Evolutionary conservation across 2,888 invertebrate genomes (phyloP), one percentile per base, ranked within the genome.

Genomic region (Reticulitermes lucifugus): DNA sequence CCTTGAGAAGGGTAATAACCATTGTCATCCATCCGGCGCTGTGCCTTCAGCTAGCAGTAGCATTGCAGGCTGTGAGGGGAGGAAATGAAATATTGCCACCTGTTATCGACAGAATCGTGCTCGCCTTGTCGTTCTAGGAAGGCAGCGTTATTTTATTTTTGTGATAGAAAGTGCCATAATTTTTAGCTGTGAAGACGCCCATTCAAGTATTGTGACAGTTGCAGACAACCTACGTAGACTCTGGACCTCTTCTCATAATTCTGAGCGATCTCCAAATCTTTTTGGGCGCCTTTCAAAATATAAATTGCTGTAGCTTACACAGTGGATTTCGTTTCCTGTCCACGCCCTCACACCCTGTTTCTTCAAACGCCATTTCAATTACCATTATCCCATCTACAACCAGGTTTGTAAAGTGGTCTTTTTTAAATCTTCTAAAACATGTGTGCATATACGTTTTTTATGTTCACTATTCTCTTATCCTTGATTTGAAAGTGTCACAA

Each of bases 111-210:
- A 65, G 65, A n/a, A n/a, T 12, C 65, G 7, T 65, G 25, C 65
- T n/a, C 7, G 4, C 65, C 9, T 65, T 25, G 4, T n/a, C 65
- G 65, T 25, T 25, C 65, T 65, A 25, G 65, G n/a, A 65, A 65
- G 65, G 25, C 65, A 65, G 73, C 73, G 73, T 73, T 73, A 73
- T 73, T 73, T 73, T 73, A 73, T 73, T 73, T 73, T 73, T 73
- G 35, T 41, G 41, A 73, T 41, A 73, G 73, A 73, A 73, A 73
- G 41, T 73, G 73, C 73, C 21, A 73, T 73, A 73, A 73, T 41
- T 73, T 71, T 41, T 73, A 73, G 41, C 73, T 41, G 41, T 3
- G 73, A 73, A 73, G 73, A 73, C 73, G 73, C 73, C 73, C 73
- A 73, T 73, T 73, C 41, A 73, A 73, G 73, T 41, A 41, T 41